These are phyloP conservation scores for Camponotus fellah DNA, from an alignment of 2,888 invertebrate genomes.

Conservation along the genomic window DNA sequence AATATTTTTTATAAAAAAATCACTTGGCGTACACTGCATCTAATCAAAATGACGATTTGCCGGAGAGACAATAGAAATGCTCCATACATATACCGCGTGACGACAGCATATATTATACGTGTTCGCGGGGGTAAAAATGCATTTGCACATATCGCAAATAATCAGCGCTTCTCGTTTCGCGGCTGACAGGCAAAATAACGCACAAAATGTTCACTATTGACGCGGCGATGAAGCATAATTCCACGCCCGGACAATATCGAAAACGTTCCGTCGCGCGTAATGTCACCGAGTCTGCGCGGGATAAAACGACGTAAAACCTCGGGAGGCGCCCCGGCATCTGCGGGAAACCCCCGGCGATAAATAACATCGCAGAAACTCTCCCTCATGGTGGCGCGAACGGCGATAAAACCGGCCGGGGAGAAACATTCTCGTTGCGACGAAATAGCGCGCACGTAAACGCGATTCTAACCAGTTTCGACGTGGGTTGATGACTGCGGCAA, in stretches of 20 bases:
- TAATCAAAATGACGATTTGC: not conserved
- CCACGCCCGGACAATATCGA: not conserved
- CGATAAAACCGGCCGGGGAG: slow-evolving; percentile 13
- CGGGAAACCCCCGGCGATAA: slow-evolving; percentile 5
- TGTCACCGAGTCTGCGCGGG: slow-evolving; percentile 40
- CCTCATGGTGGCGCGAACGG: not conserved
- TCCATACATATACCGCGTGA: not conserved
- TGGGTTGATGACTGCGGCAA: slow-evolving; percentile 57
- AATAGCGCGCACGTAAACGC: slow-evolving; percentile 53
- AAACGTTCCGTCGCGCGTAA: slow-evolving; percentile 14
- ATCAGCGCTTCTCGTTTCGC: not conserved
- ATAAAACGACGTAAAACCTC: slow-evolving; percentile 12
- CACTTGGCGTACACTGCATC: not conserved
- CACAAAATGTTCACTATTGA: not conserved
- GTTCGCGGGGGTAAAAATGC: not conserved
- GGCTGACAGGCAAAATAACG: not conserved
- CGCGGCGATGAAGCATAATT: slow-evolving; percentile 15
- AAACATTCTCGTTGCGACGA: slow-evolving; percentile 17
- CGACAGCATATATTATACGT: not conserved
- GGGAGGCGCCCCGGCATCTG: not conserved
- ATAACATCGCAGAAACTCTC: slow-evolving; percentile 16
- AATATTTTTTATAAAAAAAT: too few species aligned
- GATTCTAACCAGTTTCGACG: slow-evolving; percentile 57
- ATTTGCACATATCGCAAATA: not conserved
- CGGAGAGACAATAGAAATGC: not conserved